These are phyloP conservation scores for Manduca sexta DNA, from an alignment of 1,140 invertebrate genomes.

Conservation along the genomic window DNA sequence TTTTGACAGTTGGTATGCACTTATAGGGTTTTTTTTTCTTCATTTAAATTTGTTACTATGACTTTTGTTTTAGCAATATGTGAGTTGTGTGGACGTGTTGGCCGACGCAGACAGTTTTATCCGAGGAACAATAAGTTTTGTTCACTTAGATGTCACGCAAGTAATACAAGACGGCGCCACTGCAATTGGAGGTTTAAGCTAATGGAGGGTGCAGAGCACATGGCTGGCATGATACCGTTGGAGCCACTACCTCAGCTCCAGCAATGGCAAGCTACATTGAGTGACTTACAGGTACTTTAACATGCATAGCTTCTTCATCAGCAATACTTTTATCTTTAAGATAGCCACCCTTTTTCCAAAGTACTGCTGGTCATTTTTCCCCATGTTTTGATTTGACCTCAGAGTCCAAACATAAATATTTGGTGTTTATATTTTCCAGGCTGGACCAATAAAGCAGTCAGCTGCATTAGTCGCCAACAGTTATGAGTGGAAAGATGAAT, in stretches of 20 bases:
- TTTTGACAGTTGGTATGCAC: too few species aligned
- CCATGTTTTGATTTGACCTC: too few species aligned
- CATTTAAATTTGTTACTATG: background rate
- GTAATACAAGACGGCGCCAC: slow-evolving; percentile 38
- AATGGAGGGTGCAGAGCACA: slow-evolving; percentile 66
- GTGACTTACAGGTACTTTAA: slow-evolving; percentile 49
- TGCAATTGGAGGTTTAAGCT: slow-evolving; percentile 65
- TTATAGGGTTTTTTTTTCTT: too few species aligned
- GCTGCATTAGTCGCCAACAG: slow-evolving; percentile 76
- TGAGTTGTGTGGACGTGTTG: slow-evolving; percentile 58
- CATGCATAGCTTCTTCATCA: too few species aligned
- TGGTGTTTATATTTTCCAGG: too few species aligned
- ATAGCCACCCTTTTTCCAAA: too few species aligned
- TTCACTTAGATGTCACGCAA: slow-evolving; percentile 48
- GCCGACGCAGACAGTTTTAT: slow-evolving; percentile 52
- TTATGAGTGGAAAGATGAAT: slow-evolving; percentile 87
- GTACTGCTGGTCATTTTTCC: too few species aligned
- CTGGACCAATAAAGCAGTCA: slow-evolving; percentile 57
- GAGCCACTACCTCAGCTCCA: slow-evolving; percentile 66
- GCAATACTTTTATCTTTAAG: background rate
- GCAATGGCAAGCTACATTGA: slow-evolving; percentile 55
- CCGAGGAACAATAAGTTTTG: slow-evolving; percentile 54
- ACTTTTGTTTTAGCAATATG: slow-evolving; percentile 53
- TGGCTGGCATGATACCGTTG: slow-evolving; percentile 65
- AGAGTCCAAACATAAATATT: too few species aligned